A percentile compares a stretch with the other conserved stretches of the same genome.
These are phyloP conservation scores for Artibeus lituratus DNA, from an alignment of 2,797 vertebrate species.

Conservation along the genomic window DNA sequence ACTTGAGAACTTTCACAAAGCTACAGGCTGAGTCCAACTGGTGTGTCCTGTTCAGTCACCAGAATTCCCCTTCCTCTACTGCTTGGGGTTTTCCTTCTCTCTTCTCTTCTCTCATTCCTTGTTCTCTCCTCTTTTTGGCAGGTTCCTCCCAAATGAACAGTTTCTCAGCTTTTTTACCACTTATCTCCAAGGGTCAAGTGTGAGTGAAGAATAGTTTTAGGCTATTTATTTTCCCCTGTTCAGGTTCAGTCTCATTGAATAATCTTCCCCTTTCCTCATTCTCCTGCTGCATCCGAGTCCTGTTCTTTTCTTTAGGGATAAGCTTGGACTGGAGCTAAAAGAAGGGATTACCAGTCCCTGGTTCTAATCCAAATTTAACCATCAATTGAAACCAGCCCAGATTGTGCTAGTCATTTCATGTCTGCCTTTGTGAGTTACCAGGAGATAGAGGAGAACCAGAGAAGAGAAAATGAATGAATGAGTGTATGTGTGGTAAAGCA, in stretches of 20 bases:
- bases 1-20: background rate
- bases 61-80: background rate
- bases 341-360: background rate
- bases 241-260: background rate
- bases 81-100: background rate
- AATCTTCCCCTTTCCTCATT: background rate
- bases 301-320: background rate
- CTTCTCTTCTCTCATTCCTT: background rate
- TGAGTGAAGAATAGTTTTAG: background rate
- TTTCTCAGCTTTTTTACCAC: background rate
- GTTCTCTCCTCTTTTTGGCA: background rate
- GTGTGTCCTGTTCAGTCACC: background rate
- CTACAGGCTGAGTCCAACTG: background rate
- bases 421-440: background rate
- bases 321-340: background rate
- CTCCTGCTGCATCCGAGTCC: background rate
- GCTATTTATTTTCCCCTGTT: background rate
- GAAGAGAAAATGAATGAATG: background rate
- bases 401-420: background rate
- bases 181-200: background rate
- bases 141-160: background rate
- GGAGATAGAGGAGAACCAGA: background rate
- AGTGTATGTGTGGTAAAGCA: background rate
- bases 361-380: background rate
- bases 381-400: background rate